phyloP scores from a whole-genome alignment of 2,113 vertebrate species.

The Nyctibius bracteatus region DNA sequence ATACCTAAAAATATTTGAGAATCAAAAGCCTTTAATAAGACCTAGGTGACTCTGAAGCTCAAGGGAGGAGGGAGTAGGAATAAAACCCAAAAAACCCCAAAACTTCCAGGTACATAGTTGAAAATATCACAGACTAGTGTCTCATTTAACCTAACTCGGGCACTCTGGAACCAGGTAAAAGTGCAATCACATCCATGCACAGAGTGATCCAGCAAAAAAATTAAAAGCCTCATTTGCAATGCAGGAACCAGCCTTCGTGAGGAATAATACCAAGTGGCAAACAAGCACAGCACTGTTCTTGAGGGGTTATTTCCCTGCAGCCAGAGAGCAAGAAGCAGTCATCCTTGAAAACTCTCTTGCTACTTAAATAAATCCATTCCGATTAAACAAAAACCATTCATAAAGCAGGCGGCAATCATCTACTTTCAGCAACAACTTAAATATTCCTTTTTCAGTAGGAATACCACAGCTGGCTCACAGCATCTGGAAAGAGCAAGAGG shows the following conservation, averaged over 20 bases:
- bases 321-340: neutral
- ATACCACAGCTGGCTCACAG: neutral
- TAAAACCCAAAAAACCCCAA: rapidly evolving
- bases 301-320: neutral
- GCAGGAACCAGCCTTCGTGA: neutral
- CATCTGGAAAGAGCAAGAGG: neutral
- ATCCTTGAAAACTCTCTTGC: neutral
- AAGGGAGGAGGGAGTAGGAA: neutral
- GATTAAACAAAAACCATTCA: neutral
- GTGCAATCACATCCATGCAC: neutral
- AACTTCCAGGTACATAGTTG: neutral
- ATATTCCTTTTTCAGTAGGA: neutral
- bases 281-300: neutral
- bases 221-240: neutral
- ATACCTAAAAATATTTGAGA: neutral
- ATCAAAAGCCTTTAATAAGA: neutral
- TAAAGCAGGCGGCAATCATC: neutral
- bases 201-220: neutral
- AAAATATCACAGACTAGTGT: neutral
- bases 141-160: neutral
- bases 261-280: neutral
- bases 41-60: neutral
- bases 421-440: neutral
- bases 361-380: neutral
- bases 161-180: neutral